These are phyloP conservation scores for Belonocnema kinseyi DNA, from an alignment of 1,140 invertebrate genomes.

Conservation along the genomic window DNA sequence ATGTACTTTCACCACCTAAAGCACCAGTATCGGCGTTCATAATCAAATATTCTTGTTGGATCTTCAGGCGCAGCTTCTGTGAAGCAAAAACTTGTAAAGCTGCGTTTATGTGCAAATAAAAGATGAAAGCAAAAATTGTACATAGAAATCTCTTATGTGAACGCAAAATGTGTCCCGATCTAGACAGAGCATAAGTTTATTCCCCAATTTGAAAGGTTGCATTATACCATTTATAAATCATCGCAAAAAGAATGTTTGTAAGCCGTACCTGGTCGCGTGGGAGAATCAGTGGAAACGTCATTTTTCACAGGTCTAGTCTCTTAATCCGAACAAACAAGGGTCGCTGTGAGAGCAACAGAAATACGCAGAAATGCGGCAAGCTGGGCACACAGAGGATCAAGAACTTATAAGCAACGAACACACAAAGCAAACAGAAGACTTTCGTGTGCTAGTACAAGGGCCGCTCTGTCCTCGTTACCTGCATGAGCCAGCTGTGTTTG, in stretches of 20 bases:
- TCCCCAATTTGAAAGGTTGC: not conserved
- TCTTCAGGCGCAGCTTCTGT: too few species aligned
- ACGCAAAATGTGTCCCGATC: too few species aligned
- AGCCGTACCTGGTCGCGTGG: constrained; percentile 13
- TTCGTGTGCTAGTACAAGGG: constrained; percentile 54
- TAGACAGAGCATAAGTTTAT: too few species aligned
- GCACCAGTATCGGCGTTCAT: too few species aligned
- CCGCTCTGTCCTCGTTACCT: constrained; percentile 64
- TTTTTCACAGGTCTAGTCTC: constrained; percentile 53
- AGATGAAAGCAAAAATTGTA: too few species aligned
- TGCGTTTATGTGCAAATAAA: too few species aligned
- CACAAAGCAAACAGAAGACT: constrained; percentile 53
- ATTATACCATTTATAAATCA: not conserved
- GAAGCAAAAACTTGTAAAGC: too few species aligned
- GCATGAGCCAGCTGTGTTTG: constrained; percentile 69
- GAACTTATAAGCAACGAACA: constrained; percentile 47
- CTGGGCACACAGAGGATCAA: constrained; percentile 67
- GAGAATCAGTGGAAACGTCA: constrained; percentile 4
- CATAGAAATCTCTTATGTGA: too few species aligned
- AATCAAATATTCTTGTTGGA: too few species aligned
- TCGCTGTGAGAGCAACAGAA: constrained; percentile 51
- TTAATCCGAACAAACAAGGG: constrained; percentile 67
- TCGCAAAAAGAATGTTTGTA: not conserved
- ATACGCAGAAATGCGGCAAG: constrained; percentile 67
- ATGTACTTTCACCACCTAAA: too few species aligned